Base-by-base conservation (phyloP, 2,113 vertebrate genomes). In the Hippotragus niger region DNA sequence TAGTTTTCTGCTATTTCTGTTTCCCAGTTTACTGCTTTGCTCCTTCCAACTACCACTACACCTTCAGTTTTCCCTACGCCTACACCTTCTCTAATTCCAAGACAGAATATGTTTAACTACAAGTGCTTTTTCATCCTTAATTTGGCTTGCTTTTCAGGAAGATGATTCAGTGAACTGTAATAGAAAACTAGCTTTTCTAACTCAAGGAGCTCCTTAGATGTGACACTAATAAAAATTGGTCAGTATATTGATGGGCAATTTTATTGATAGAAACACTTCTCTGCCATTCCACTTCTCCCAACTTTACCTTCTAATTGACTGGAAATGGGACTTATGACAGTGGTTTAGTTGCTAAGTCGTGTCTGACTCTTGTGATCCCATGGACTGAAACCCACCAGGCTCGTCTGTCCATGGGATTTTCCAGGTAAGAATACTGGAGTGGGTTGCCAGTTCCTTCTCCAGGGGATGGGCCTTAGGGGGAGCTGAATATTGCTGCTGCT, bases 111-210 rank as follows among this genome's bases (percentile, higher is more conserved):
- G 76, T 95, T 92, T 88, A 85, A 96, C 50, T 74, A 14, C 50
- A 57, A 94, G 36, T 13, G 62, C 19, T 25, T 64, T 17, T 52
- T 53, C n/a, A 43, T 88, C 84, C 76, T 91, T 57, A 71, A 83
- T 43, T 47, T 85, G 90, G 80, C 55, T 87, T 94, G 82, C 36
- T 29, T 45, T 93, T 43, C 53, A 62, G 13, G 82, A 58, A 94
- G 50, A 93, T 71, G 81, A 83, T 57, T 95, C 89, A 89, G 71
- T 57, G 84, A 88, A 88, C 36, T 58, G 8, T 92, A 92, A 76
- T 33, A 92, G 50, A 90, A 97, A 94, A 84, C 25, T 85, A 25
- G 53, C 19, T 83, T 83, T 93, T 74, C 80, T 81, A 95, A 90
- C 21, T 57, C 27, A 19, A 89, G 71, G 52, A 88, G 90, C 45